Percentiles rank a stretch among this genome's conserved stretches.
Conservation (phyloP, 1,140 invertebrate species). For the Hyphantria cunea region DNA sequence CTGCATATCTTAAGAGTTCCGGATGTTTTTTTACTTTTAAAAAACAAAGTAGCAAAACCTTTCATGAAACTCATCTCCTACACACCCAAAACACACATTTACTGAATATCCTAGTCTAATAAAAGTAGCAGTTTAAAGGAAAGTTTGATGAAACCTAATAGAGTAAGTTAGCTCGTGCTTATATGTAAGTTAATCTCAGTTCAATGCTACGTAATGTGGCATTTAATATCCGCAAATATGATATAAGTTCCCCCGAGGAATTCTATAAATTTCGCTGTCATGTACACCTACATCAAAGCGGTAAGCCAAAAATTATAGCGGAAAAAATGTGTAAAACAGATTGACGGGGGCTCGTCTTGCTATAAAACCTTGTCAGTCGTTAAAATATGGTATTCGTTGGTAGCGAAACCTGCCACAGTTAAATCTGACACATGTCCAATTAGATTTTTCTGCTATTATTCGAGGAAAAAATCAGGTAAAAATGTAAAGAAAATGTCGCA, state of each 20-base stretch:
- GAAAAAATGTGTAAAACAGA: conserved; percentile 14
- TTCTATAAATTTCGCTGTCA: conserved; percentile 15
- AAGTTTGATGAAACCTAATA: too few species aligned
- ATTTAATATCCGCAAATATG: conserved; percentile 14
- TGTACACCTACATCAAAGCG: conserved; percentile 6
- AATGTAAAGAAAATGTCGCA: conserved; percentile 3
- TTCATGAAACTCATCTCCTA: conserved; percentile 20
- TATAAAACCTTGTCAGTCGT: conserved; percentile 22
- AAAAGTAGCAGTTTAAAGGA: too few species aligned
- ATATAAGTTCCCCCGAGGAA: conserved; percentile 12
- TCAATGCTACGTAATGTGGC: conserved; percentile 11
- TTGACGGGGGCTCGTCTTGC: not conserved
- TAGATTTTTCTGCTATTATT: conserved; percentile 25
- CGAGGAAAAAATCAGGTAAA: conserved; percentile 20
- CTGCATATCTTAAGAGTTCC: conserved; percentile 25
- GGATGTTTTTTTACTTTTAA: conserved; percentile 23
- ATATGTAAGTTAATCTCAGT: conserved; percentile 4
- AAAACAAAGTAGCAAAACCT: conserved; percentile 15
- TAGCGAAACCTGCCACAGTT: conserved; percentile 22
- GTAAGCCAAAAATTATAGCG: conserved; percentile 4
- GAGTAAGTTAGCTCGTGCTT: too few species aligned
- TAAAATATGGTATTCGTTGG: conserved; percentile 24
- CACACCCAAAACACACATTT: conserved; percentile 19
- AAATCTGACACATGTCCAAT: conserved; percentile 36
- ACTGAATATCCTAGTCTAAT: conserved; percentile 9